Conservation (phyloP, 2,113 vertebrate genomes). For the Arvicanthis niloticus region DNA sequence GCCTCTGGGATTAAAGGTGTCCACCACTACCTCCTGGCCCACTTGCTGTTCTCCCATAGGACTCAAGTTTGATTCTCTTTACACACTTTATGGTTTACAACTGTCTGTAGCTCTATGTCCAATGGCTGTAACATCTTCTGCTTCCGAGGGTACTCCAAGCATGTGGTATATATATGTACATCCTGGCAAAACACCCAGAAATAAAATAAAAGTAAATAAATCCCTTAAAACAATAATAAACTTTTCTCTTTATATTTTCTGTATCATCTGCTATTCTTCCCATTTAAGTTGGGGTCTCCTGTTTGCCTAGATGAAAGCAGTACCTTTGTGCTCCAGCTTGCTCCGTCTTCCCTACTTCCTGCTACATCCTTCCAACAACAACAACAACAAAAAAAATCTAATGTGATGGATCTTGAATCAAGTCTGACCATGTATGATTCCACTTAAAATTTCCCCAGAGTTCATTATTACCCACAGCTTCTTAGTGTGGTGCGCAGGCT, state of each 20-base stretch:
- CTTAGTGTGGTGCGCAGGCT: not conserved
- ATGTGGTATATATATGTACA: not conserved
- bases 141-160: not conserved
- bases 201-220: not conserved
- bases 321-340: not conserved
- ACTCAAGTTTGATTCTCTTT: not conserved
- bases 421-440: not conserved
- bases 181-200: not conserved
- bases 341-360: not conserved
- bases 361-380: not conserved
- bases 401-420: conserved; percentile 19
- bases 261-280: not conserved
- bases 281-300: not conserved
- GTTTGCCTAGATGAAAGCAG: not conserved
- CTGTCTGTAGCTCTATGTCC: too few relatives aligned
- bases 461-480: not conserved
- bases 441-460: not conserved
- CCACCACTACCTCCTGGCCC: not conserved
- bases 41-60: not conserved
- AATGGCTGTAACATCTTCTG: not conserved
- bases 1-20: not conserved
- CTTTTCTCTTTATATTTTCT: not conserved
- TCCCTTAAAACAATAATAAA: not conserved
- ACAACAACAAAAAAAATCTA: not conserved
- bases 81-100: not conserved